A percentile compares a stretch with the other conserved stretches of the same genome.
These are phyloP conservation scores for Achlya flavicornis DNA, from an alignment of 2,888 invertebrate species.

Conservation along the genomic window DNA sequence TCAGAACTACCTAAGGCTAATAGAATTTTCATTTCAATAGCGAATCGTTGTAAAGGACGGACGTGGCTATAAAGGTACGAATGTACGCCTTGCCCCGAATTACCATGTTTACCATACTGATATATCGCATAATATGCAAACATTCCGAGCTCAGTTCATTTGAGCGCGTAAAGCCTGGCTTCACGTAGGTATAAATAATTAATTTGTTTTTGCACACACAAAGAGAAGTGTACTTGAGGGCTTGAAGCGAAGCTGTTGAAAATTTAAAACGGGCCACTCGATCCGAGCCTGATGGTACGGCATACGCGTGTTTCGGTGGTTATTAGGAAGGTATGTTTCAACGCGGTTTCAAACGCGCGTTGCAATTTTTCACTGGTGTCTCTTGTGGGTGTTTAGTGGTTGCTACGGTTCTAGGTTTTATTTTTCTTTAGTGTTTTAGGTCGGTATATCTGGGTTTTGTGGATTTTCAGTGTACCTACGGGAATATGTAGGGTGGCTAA, in stretches of 20 bases:
- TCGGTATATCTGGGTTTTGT: too few relatives aligned
- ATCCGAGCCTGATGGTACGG: slow-evolving; percentile 40
- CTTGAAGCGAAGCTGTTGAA: slow-evolving; percentile 56
- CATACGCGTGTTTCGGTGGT: slow-evolving; percentile 51
- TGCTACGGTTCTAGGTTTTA: neutral
- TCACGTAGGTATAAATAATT: slow-evolving; percentile 63
- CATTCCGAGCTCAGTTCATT: slow-evolving; percentile 52
- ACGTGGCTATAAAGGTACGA: slow-evolving; percentile 1
- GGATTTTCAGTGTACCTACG: too few relatives aligned
- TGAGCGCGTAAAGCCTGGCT: slow-evolving; percentile 45
- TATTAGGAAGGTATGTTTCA: slow-evolving; percentile 45
- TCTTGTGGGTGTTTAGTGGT: neutral
- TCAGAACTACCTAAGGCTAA: slow-evolving; percentile 49
- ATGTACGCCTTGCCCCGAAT: too few relatives aligned
- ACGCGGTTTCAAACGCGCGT: slow-evolving; percentile 19
- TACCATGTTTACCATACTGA: slow-evolving; percentile 35
- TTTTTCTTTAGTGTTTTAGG: neutral
- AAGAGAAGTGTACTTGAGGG: slow-evolving; percentile 48
- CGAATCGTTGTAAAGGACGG: slow-evolving; percentile 44
- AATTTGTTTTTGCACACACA: slow-evolving; percentile 72
- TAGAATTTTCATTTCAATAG: slow-evolving; percentile 66
- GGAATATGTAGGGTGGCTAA: too few relatives aligned
- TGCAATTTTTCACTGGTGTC: neutral
- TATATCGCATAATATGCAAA: slow-evolving; percentile 50
- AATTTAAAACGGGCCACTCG: slow-evolving; percentile 62